A percentile compares a stretch with the other conserved stretches of the same genome.
Conservation (phyloP, 2,113 vertebrate species). For the Probosciger aterrimus region DNA sequence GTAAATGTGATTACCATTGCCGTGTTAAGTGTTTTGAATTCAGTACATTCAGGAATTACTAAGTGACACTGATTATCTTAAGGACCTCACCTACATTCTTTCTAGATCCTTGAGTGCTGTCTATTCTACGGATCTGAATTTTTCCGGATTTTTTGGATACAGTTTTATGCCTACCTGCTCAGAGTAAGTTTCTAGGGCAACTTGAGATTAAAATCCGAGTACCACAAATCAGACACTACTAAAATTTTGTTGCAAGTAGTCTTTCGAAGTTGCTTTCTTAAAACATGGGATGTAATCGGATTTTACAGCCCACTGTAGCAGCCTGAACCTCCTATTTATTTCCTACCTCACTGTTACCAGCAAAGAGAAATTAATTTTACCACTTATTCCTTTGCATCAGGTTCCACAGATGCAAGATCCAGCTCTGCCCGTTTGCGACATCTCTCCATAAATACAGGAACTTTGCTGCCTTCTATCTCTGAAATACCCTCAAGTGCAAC, state of each 20-base stretch:
- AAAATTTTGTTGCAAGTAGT: not conserved
- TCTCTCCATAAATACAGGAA: fast-evolving
- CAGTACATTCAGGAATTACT: not conserved
- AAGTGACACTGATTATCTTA: not conserved
- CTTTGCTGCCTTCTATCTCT: no score
- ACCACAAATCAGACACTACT: not conserved
- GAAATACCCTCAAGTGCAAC: not conserved
- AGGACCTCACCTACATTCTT: not conserved
- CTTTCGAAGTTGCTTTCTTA: not conserved
- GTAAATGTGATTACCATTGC: not conserved
- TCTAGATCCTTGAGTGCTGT: not conserved
- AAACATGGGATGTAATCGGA: not conserved
- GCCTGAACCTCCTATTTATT: not conserved
- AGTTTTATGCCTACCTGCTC: not conserved
- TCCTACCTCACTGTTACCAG: not conserved
- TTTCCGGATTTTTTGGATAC: not conserved
- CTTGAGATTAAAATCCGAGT: not conserved
- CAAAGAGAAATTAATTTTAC: not conserved
- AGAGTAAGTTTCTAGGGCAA: not conserved
- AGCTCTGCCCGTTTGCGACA: not conserved
- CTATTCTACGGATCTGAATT: not conserved
- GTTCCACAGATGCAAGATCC: not conserved
- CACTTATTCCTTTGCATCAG: not conserved
- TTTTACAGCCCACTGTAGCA: not conserved
- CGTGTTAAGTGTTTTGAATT: not conserved